Base-by-base conservation (phyloP, 2,113 vertebrate species). In the Callorhinus ursinus region DNA sequence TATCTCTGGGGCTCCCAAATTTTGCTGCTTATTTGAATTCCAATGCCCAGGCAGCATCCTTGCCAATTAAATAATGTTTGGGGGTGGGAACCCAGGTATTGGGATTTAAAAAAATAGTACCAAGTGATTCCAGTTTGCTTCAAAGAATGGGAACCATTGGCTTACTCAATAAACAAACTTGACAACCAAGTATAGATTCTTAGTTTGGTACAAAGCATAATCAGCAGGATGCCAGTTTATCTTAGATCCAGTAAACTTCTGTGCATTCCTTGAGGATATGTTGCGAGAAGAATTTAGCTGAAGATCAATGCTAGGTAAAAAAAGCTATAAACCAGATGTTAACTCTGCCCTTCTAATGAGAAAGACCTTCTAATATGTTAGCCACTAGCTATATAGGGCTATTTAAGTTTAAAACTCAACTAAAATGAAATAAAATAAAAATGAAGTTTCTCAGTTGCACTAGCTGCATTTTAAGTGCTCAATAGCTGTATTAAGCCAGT, bases 381-480 rank as follows among this genome's bases (percentile, higher is more conserved):
- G 84, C 49, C 21, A 18, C 46, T 51, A 57, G 28, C 59, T 80
- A 69, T 33, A 36, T 19, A 46, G 26, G 5, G 15, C 12, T 74
- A 71, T 92, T 94, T 69, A 76, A 92, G 36, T 83, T 80, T 81
- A 90, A 93, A 87, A 72, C 83, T 51, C 55, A 49, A 61, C 74
- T 85, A 82, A 81, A 81, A 77, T 88, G n/a, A 88, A 82, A 69
- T 61, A 84, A 74, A 95, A 84, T 46, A 18, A 84, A 93, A 88
- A 77, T 82, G 16, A 76, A 93, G 19, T n/a, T 74, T n/a, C 5
- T 82, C 2, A 63, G 31, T 69, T 10, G 59, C 2, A 39, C 3
- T 36, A n/a, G 51, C 16, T 42, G 42, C 28, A 71, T 39, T 67
- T 88, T n/a, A 90, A 69, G 28, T 42, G 24, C 15, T 90, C n/a